Percentiles rank a stretch among this genome's conserved stretches.
Conservation (phyloP, 2,113 vertebrate genomes). For the Edolisoma coerulescens region DNA sequence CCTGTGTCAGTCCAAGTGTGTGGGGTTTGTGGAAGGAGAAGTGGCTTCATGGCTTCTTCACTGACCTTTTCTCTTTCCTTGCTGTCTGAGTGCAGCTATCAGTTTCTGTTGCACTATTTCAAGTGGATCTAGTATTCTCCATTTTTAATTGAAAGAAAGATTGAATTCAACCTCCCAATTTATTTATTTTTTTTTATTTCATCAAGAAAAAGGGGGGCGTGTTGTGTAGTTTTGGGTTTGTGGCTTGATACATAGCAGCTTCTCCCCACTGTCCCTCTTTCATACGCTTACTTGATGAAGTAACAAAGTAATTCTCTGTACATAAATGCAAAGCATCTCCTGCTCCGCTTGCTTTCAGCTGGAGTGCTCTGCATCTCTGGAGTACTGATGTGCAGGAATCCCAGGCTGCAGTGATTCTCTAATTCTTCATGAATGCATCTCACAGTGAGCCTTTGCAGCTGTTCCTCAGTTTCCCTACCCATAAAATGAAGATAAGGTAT, state of each 20-base stretch:
- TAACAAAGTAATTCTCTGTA: not conserved
- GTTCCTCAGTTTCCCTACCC: not conserved
- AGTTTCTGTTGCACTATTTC: not conserved
- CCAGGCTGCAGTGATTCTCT: not conserved
- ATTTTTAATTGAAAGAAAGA: not conserved
- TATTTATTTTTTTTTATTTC: not conserved
- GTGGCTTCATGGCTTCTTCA: not conserved
- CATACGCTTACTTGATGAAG: not conserved
- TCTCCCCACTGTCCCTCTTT: not conserved
- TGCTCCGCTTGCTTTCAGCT: not conserved
- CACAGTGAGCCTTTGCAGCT: not conserved
- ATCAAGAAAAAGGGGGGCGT: not conserved
- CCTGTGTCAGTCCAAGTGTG: fast-evolving
- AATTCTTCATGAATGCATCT: not conserved
- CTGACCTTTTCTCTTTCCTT: not conserved
- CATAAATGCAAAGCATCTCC: not conserved
- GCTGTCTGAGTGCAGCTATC: not conserved
- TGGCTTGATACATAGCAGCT: not conserved
- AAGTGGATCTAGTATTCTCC: not conserved
- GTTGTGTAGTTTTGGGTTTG: not conserved
- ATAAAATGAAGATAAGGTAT: not conserved
- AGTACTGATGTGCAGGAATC: not conserved
- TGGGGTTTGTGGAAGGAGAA: not conserved
- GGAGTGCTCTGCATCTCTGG: not conserved
- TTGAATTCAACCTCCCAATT: not conserved